Evolutionary conservation across 2,888 invertebrate species (phyloP), one percentile per base, ranked within the genome.

Genomic region (Agrilus cyanescens): DNA sequence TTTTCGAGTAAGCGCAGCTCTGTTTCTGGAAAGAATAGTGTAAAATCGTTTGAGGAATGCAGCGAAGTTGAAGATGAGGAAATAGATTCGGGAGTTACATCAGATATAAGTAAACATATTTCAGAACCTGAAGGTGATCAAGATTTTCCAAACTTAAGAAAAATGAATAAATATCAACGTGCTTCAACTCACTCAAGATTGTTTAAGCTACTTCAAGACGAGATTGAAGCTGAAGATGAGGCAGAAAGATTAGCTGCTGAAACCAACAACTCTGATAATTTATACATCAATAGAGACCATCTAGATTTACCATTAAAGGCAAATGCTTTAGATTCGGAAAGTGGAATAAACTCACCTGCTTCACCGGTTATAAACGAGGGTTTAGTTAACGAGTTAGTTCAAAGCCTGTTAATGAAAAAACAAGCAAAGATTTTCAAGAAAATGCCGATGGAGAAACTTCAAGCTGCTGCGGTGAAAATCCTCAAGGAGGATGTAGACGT

Each of bases 121-220:
- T 81, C 80, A 1, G 80, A 80, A 53, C 74, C 72, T 2, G 79
- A 80, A 49, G 75, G 74, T 0, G 79, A 80, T 53, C 70, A 74
- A 0, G 81, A 81, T 46, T 76, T 75, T 51, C 71, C 72, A 2
- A 75, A 78, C 49, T 57, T 73, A 15, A 70, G 68, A 31, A 78
- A 75, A 53, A 67, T 73, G 57, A 72, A 71, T 10, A 70, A 73
- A 44, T 83, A 80, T 57, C 77, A 81, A 59, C 68, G 83, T 40
- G 81, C 82, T 3, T 76, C 80, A 31, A 83, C 83, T 32, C 83
- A 83, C 63, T 82, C 82, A 34, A 70, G 83, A 49, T 65, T 83
- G 14, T 82, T 80, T 53, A 76, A 76, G 53, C 62, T 83, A 12
- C 61, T 83, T 15, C 80, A 77, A 59, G 76, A 77, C 37, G 78